A percentile compares a stretch with the other conserved stretches of the same genome.
phyloP scores from a whole-genome alignment of 2,888 invertebrate species.

The Dicycla oo region DNA sequence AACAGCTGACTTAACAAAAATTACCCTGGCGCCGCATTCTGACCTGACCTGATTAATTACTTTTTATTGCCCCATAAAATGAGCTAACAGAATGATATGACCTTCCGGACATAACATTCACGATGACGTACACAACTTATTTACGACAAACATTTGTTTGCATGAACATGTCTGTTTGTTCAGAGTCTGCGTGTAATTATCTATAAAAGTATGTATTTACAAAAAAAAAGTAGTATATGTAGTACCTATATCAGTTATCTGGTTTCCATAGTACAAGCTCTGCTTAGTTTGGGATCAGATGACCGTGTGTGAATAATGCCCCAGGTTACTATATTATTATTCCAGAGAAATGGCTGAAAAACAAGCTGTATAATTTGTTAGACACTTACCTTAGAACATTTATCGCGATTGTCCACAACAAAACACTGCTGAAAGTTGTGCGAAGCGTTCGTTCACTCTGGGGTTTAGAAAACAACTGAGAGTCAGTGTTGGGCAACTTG shows the following conservation, averaged over 20 bases:
- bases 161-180: too few relatives aligned
- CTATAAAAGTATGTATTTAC: too few relatives aligned
- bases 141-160: too few relatives aligned
- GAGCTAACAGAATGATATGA: conserved; percentile 12
- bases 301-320: too few relatives aligned
- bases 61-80: conserved; percentile 56
- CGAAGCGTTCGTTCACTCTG: conserved; percentile 70
- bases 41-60: conserved; percentile 64
- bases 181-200: too few relatives aligned
- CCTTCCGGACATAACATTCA: neutral
- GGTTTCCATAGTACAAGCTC: too few relatives aligned
- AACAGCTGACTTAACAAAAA: conserved; percentile 50
- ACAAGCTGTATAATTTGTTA: neutral
- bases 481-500: conserved; percentile 67
- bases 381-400: conserved; percentile 85
- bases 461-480: conserved; percentile 82
- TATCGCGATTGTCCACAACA: conserved; percentile 78
- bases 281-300: too few relatives aligned
- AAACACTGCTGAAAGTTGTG: conserved; percentile 71
- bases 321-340: too few relatives aligned
- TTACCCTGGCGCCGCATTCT: conserved; percentile 37
- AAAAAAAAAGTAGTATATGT: too few relatives aligned
- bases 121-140: neutral
- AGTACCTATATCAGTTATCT: too few relatives aligned
- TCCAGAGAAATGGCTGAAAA: conserved; percentile 33